These are phyloP conservation scores for Drosophila willistoni DNA, from an alignment of 1,140 invertebrate genomes.

Conservation along the genomic window DNA sequence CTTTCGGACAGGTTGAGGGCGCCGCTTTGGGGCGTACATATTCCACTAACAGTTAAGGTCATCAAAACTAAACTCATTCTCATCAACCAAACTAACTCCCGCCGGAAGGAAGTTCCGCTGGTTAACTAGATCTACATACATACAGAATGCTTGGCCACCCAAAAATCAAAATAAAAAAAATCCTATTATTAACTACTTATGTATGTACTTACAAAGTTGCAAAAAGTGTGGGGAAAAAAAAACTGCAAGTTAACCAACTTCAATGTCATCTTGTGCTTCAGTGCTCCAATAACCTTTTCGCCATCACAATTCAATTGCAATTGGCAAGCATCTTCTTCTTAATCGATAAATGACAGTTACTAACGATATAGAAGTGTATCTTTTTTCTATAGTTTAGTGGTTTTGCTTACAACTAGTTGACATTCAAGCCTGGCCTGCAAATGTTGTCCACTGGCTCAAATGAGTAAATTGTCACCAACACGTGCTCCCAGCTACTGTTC, in stretches of 20 bases:
- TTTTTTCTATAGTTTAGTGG: conserved; percentile 15
- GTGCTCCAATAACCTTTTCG: conserved; percentile 75
- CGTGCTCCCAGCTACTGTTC: conserved; percentile 48
- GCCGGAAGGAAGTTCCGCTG: conserved; percentile 74
- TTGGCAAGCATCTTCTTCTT: conserved; percentile 60
- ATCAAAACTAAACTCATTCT: conserved; percentile 25
- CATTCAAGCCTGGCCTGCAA: conserved; percentile 61
- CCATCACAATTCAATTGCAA: conserved; percentile 37
- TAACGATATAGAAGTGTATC: conserved; percentile 54
- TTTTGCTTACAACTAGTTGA: conserved; percentile 50
- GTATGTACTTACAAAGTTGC: conserved; percentile 11
- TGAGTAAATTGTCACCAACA: conserved; percentile 50
- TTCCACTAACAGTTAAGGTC: conserved; percentile 64
- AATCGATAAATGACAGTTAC: conserved; percentile 72
- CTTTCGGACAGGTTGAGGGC: conserved; percentile 38
- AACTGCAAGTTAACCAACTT: conserved; percentile 26
- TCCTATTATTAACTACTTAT: conserved; percentile 2
- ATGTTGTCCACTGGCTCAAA: conserved; percentile 25
- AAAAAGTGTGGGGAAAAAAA: conserved; percentile 6
- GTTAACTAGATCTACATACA: conserved; percentile 35
- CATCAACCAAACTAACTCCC: conserved; percentile 40
- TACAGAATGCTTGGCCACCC: conserved; percentile 13
- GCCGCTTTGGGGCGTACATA: conserved; percentile 47
- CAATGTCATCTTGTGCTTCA: conserved; percentile 46
- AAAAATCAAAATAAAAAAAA: conserved; percentile 14